Evolutionary conservation across 2,797 vertebrate species (phyloP).

Genomic region (Erithacus rubecula): DNA sequence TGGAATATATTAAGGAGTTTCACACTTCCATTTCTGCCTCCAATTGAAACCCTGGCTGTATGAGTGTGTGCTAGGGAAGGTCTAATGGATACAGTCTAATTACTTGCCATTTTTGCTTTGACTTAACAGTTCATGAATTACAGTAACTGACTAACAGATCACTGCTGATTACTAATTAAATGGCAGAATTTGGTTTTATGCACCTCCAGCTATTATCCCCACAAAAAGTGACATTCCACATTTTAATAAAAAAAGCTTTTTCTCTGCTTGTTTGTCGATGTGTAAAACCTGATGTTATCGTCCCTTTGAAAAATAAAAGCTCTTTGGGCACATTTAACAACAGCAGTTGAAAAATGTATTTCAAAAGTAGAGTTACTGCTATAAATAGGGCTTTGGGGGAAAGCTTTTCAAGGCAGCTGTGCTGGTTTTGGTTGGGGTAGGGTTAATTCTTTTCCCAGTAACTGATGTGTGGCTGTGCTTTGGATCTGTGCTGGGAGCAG

Average conservation of each 20-base stretch:
- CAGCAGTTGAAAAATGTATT: conserved; percentile 31
- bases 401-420: background rate
- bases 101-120: conserved; percentile 66
- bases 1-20: conserved; percentile 66
- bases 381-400: conserved; percentile 34
- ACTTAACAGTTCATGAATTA: conserved; percentile 60
- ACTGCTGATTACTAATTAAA: conserved; percentile 67
- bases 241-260: background rate
- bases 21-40: conserved; percentile 49
- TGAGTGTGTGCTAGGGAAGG: conserved; percentile 33
- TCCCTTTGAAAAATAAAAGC: conserved; percentile 52
- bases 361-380: conserved; percentile 6
- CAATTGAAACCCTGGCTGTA: conserved; percentile 39
- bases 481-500: background rate
- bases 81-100: conserved; percentile 66
- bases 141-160: conserved; percentile 48
- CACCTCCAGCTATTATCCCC: background rate
- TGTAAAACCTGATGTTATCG: conserved; percentile 35
- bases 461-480: background rate
- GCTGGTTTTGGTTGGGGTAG: background rate
- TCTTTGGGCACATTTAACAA: conserved; percentile 30
- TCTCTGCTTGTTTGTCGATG: background rate
- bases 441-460: background rate
- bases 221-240: background rate
- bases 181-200: background rate